Base-by-base conservation (phyloP, 1,140 invertebrate species). In the Limonius californicus region DNA sequence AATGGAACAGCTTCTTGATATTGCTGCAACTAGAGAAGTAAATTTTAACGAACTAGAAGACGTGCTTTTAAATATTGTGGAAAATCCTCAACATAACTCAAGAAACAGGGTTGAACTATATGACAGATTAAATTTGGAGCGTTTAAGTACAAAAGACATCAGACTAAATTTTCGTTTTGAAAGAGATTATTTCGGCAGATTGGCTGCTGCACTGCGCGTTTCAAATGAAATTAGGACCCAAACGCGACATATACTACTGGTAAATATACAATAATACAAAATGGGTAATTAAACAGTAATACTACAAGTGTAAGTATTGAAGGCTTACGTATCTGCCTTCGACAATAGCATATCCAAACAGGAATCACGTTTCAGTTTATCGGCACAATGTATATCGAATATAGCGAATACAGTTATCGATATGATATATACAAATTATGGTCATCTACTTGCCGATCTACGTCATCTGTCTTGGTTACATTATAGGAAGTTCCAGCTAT, bases 261-360 rank as follows among this genome's bases (percentile, higher is more conserved):
- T 39, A 39, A 39, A 39, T 39, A 2, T 39, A n/a, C 2, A 39
- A 14, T 14, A 39, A 27, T 27, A 27, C 23, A 27, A 4, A 27
- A 27, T 27, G n/a, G n/a, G n/a, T n/a, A n/a, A n/a, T n/a, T n/a
- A n/a, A n/a, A n/a, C n/a, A n/a, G n/a, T 39, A 11, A 2, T 39
- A 39, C 8, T 50, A 18, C 6, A 18, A 16, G 45, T 19, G 2
- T 50, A 50, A n/a, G n/a, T n/a, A n/a, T n/a, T n/a, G 16, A 19
- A 19, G 45, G 45, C 3, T 21, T 50, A 20, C 59, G 59, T 21
- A 53, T 65, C 6, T 14, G 62, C 15, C 50, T 65, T 12, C 53
- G 57, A 42, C 43, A 62, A 54, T 54, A 47, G 66, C 18, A 54
- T 65, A 14, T 19, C 12, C 9, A 56, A 68, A 32, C 58, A 65